Evolutionary conservation across 2,888 invertebrate species (phyloP), one percentile per base, ranked within the genome.

Genomic region (Mechanitis messenoides): DNA sequence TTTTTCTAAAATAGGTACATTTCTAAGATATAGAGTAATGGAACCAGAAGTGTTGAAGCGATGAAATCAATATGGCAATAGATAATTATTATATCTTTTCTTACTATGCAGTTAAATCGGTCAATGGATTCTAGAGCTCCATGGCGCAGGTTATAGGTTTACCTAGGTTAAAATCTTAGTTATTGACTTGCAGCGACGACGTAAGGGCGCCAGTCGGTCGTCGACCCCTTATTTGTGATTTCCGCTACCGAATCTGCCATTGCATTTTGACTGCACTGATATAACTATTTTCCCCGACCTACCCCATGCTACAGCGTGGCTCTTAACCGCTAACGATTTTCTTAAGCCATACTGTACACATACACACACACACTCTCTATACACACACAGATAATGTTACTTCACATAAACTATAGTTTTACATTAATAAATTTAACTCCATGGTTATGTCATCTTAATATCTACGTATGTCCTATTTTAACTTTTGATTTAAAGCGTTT

Each of bases 201-300:
- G 69, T 65, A 58, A 57, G 65, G 87, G 84, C 87, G 87, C 87
- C 87, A 68, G 45, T 50, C 75, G 84, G 81, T 70, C 83, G 70
- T 75, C 72, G 78, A 83, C 78, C 85, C 71, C 75, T 67, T 85
- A 83, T 86, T 87, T 87, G 84, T 80, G 76, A 80, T 80, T 85
- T 85, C 85, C 81, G 80, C 74, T 72, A 75, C 75, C 76, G 67
- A 81, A 80, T 72, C 80, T 80, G 80, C 79, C 78, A 72, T 77
- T 84, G 83, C 84, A 80, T 73, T 80, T 79, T 72, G 76, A 75
- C 78, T 81, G 76, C 80, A 77, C 70, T 71, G 75, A 76, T 78
- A 70, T 68, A 71, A 71, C 72, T 59, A 72, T 66, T 66, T 62
- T 70, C 75, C 75, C 77, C 76, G 77, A 80, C 78, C 79, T 81